Evolutionary conservation across 2,888 invertebrate genomes (phyloP), one percentile per base, ranked within the genome.

Genomic region (Drosophila tripunctata): DNA sequence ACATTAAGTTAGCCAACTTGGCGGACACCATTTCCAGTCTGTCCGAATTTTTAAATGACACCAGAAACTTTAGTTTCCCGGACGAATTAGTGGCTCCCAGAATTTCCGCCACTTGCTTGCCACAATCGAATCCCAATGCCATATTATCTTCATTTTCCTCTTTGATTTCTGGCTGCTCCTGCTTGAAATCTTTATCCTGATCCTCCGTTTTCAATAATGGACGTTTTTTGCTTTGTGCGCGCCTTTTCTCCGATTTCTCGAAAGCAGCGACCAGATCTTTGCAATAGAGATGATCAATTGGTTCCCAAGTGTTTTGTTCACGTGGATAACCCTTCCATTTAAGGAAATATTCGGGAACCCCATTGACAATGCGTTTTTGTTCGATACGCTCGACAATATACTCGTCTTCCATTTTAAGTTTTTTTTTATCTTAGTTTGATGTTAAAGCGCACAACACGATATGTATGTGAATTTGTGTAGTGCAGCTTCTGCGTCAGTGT

Each of bases 271-370:
- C 96, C 30, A 97, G 92, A 80, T 96, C 96, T 0, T 97, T 97
- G 89, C 98, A 98, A 86, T 97, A 97, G 2, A 98, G 92, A 89
- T 97, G 96, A 80, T 96, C 96, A 80, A 96, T 96, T 0, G 98
- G 98, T 87, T 98, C 98, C 98, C 98, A 98, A 1, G 98, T 98
- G 86, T 98, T 98, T 83, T 98, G 98, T 38, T 95, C 95, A 87
- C 96, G 94, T 45, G 94, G 94, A 89, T 96, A 96, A 2, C 96
- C 96, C 89, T 95, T 95, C 95, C 96, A 95, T 89, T 95, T 95
- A 2, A 95, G 90, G 71, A 92, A 94, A 83, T 95, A 95, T 88
- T 95, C 95, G n/a, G 94, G 94, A 66, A 88, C 54, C 92, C 95
- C 95, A 93, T 93, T 96, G 91, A 90, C 94, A 69, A 96, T 93